These are phyloP conservation scores for Fistularia commersonii DNA, from an alignment of 2,797 vertebrate genomes.

Conservation along the genomic window DNA sequence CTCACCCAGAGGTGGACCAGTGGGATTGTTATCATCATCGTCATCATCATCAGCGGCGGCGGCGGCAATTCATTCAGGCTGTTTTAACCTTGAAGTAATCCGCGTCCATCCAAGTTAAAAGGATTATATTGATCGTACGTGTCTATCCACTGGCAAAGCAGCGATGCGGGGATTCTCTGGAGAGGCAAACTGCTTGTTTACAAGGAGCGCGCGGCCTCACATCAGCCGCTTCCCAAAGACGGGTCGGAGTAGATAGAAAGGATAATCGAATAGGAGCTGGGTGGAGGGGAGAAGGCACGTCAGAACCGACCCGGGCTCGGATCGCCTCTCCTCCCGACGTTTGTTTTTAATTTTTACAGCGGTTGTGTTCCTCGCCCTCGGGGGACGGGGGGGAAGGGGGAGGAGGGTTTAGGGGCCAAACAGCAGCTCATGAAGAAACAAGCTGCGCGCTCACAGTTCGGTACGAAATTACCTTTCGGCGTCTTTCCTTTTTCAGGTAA, in stretches of 20 bases:
- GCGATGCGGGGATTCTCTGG: slow-evolving; percentile 23
- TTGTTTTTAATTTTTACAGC: too few species aligned
- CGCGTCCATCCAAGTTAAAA: slow-evolving; percentile 46
- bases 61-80: slow-evolving; percentile 40
- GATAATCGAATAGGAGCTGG: slow-evolving; percentile 5
- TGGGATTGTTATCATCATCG: not conserved
- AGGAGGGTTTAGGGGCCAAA: too few species aligned
- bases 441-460: too few species aligned
- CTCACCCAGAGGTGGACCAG: not conserved
- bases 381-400: too few species aligned
- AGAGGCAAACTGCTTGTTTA: slow-evolving; percentile 51
- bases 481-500: too few species aligned
- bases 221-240: slow-evolving; percentile 22
- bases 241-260: slow-evolving; percentile 6
- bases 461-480: too few species aligned
- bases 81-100: slow-evolving; percentile 64
- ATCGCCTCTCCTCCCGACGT: too few species aligned
- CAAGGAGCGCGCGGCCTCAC: slow-evolving; percentile 38
- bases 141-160: slow-evolving; percentile 45
- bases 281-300: slow-evolving; percentile 19
- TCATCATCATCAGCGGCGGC: slow-evolving; percentile 6
- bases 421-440: too few species aligned
- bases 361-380: too few species aligned
- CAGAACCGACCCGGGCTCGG: slow-evolving; percentile 25
- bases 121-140: slow-evolving; percentile 63